Conservation (phyloP, 2,113 vertebrate genomes). For the Cricetomys ansorgei region DNA sequence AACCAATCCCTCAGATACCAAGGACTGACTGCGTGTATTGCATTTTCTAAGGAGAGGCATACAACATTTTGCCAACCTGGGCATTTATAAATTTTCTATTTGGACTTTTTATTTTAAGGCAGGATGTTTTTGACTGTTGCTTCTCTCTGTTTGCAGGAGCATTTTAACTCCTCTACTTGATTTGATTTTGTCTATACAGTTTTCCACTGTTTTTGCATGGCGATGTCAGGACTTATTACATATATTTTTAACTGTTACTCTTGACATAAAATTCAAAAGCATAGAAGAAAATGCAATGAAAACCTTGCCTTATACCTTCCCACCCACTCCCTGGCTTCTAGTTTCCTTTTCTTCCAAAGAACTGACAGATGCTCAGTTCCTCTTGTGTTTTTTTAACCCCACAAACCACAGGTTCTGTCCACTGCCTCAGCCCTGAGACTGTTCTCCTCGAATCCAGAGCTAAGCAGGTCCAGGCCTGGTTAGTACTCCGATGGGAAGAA, state of each 20-base stretch:
- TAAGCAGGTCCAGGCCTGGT: background rate
- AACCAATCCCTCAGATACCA: background rate
- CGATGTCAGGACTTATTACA: background rate
- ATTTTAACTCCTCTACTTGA: background rate
- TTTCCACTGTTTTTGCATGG: background rate
- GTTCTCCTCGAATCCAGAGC: background rate
- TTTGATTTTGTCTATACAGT: background rate
- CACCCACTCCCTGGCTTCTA: background rate
- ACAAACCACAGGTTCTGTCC: slow-evolving; percentile 11
- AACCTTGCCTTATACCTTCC: background rate
- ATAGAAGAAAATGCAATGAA: background rate
- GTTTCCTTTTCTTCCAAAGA: background rate
- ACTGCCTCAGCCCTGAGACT: background rate
- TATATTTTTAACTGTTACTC: background rate
- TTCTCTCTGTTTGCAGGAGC: background rate
- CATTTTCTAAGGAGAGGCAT: background rate
- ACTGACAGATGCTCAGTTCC: background rate
- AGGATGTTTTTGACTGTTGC: background rate
- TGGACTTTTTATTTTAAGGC: background rate
- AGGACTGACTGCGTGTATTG: background rate
- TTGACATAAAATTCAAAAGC: background rate
- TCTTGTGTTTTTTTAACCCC: background rate
- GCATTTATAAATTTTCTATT: background rate
- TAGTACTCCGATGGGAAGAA: background rate
- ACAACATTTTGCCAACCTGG: background rate